These are phyloP conservation scores for Bombus haemorrhoidalis DNA, from an alignment of 1,140 invertebrate genomes.

Conservation along the genomic window DNA sequence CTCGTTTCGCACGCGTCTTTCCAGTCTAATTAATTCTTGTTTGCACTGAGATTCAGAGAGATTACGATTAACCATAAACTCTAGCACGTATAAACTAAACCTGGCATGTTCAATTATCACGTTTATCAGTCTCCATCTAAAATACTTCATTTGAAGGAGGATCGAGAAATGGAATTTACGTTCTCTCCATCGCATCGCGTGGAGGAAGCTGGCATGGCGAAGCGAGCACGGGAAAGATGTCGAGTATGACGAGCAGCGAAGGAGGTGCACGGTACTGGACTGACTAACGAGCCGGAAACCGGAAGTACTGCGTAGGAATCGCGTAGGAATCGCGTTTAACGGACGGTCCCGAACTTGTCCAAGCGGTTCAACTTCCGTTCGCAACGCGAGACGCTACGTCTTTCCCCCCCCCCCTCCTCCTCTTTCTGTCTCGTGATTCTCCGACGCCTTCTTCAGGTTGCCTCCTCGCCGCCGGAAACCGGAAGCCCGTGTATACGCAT, in stretches of 20 bases:
- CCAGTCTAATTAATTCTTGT: neutral
- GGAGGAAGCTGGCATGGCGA: neutral
- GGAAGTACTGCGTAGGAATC: slow-evolving; percentile 62
- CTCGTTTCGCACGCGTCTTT: slow-evolving; percentile 4
- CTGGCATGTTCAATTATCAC: neutral
- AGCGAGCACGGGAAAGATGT: slow-evolving; percentile 24
- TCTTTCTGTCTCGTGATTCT: neutral
- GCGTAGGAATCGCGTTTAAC: slow-evolving; percentile 65
- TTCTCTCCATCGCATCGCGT: too few species aligned
- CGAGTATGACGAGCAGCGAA: slow-evolving; percentile 56
- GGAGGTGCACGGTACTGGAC: slow-evolving; percentile 59
- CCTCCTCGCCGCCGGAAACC: slow-evolving; percentile 59
- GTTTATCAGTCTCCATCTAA: neutral
- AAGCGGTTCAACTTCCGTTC: slow-evolving; percentile 66
- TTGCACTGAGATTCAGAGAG: too few species aligned
- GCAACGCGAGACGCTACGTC: slow-evolving; percentile 48
- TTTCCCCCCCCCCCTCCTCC: neutral
- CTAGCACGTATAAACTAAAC: neutral
- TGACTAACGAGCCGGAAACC: slow-evolving; percentile 68
- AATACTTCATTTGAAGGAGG: neutral
- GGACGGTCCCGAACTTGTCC: slow-evolving; percentile 64
- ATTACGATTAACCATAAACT: neutral
- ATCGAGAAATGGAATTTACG: too few species aligned
- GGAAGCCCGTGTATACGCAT: slow-evolving; percentile 67
- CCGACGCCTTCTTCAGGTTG: slow-evolving; percentile 5